Base-by-base conservation (phyloP, 1,140 invertebrate genomes). In the Schlechtendalia chinensis region DNA sequence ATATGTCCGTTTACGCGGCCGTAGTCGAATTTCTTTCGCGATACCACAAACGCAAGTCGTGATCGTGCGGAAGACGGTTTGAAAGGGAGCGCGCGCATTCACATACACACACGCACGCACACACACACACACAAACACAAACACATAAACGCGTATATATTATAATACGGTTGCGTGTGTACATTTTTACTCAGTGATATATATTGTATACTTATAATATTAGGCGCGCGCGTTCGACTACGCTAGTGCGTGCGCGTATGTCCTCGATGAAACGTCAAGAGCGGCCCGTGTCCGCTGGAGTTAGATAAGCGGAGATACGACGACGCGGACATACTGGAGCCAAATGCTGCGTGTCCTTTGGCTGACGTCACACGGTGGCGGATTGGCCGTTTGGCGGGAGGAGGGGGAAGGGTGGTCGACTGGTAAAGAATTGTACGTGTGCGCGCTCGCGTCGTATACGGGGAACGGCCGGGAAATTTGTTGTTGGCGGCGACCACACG, bases 261-360 rank as follows among this genome's bases (percentile, higher is more conserved):
- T 5, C 3, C 5, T n/a, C 17, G 24, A 14, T 1, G 53, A 39
- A 29, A 72, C 69, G 27, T 8, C 69, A 29, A 54, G 19, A 72
- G 69, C 69, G 32, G 50, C 17, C 27, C n/a, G 29, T n/a, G 54
- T 58, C 32, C 39, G n/a, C 75, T 29, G 58, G 75, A 79, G 29
- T 61, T 22, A 61, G 75, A 79, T 79, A 59, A 61, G 54, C 32
- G 29, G 32, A 22, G 54, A 39, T 39, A 24, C 56, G 32, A 61
- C 27, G 45, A 58, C 29, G 69, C 69, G 75, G 75, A 79, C 75
- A 79, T 22, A 50, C 56, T 63, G 75, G 75, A 79, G 75, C 75
- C 32, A 8, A 61, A 45, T n/a, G 75, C 29, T 77, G 74, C 58
- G 74, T n/a, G n/a, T 77, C 29, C 56, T 59, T 45, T 27, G 75